These are phyloP conservation scores for Gasterosteus nipponicus DNA, from an alignment of 2,113 vertebrate species.

Conservation along the genomic window DNA sequence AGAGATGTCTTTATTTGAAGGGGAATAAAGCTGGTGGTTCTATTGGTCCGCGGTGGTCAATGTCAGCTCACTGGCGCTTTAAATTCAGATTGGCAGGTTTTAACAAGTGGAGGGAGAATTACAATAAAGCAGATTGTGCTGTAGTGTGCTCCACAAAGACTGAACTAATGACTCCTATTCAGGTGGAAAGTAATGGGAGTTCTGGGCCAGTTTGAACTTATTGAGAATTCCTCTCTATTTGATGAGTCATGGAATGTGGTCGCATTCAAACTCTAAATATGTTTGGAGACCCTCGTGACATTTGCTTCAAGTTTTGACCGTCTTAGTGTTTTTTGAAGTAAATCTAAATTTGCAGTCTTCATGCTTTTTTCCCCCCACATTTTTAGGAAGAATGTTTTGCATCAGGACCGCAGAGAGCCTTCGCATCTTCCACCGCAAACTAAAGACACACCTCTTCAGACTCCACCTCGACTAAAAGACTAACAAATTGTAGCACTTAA, in stretches of 20 bases:
- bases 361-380: background rate
- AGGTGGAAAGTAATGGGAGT: constrained; percentile 3
- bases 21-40: constrained; percentile 40
- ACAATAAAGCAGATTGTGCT: constrained; percentile 33
- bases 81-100: constrained; percentile 46
- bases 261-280: background rate
- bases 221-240: constrained; percentile 5
- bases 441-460: too few relatives aligned
- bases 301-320: background rate
- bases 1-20: constrained; percentile 51
- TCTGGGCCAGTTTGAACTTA: constrained; percentile 4
- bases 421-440: too few relatives aligned
- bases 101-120: constrained; percentile 42
- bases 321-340: background rate
- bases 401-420: too few relatives aligned
- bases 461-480: too few relatives aligned
- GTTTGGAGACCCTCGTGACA: background rate
- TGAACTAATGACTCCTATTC: constrained; percentile 21
- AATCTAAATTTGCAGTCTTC: background rate
- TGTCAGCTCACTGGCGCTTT: constrained; percentile 51
- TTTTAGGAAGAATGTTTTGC: too few relatives aligned
- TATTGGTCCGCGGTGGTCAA: constrained; percentile 57
- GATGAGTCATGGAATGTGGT: background rate
- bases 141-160: constrained; percentile 29
- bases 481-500: too few relatives aligned